Evolutionary conservation across 2,797 vertebrate species (phyloP).

Genomic region (Urophycis tenuis): DNA sequence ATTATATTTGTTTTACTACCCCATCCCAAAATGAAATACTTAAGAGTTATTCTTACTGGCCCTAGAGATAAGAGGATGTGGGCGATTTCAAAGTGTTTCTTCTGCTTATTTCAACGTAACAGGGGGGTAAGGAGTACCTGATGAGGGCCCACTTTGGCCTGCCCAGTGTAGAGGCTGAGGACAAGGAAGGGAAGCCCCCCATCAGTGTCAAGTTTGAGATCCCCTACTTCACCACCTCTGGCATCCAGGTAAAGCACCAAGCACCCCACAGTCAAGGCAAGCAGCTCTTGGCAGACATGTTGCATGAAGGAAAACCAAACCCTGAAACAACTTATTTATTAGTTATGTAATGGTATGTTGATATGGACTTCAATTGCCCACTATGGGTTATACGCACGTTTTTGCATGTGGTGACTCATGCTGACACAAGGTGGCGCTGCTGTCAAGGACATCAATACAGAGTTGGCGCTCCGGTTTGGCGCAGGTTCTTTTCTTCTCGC

Average conservation of each 20-base stretch:
- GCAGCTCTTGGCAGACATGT: neutral
- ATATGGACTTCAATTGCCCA: too few relatives aligned
- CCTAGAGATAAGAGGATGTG: neutral
- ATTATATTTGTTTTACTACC: too few relatives aligned
- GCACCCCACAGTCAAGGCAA: neutral
- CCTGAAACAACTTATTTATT: too few relatives aligned
- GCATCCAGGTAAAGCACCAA: conserved; percentile 76
- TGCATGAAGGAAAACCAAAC: neutral
- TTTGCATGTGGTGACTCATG: too few relatives aligned
- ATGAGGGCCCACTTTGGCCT: conserved; percentile 86
- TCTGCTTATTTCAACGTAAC: neutral
- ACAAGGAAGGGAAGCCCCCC: conserved; percentile 85
- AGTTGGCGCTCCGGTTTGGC: neutral
- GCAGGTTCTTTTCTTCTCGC: neutral
- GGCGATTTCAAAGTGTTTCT: neutral
- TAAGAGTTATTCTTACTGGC: neutral
- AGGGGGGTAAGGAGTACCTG: conserved; percentile 88
- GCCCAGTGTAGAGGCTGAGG: conserved; percentile 85
- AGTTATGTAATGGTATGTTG: too few relatives aligned
- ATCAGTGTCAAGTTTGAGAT: conserved; percentile 89
- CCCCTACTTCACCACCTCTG: conserved; percentile 85
- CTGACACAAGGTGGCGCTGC: conserved; percentile 17
- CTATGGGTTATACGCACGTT: too few relatives aligned
- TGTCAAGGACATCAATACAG: conserved; percentile 12
- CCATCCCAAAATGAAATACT: neutral